Evolutionary conservation across 2,888 invertebrate species (phyloP).

Genomic region (Polymixis lichenea): DNA sequence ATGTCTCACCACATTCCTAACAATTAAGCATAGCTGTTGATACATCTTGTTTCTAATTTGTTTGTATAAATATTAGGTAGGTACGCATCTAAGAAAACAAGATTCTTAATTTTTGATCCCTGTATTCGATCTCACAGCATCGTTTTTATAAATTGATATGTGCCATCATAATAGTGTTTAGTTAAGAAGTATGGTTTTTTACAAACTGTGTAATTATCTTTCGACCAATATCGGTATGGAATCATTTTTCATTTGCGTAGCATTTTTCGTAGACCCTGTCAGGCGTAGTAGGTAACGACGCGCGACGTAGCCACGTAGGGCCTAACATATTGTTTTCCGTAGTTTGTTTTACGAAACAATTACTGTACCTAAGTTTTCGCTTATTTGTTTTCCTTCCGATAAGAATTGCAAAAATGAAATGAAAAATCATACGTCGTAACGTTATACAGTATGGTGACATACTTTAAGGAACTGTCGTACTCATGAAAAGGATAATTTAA

Average conservation of each 20-base stretch:
- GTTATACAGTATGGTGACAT: background rate
- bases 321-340: background rate
- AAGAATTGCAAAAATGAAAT: background rate
- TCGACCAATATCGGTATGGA: background rate
- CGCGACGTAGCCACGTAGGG: conserved; percentile 39
- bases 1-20: conserved; percentile 80
- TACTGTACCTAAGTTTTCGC: background rate
- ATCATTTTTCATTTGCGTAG: conserved; percentile 28
- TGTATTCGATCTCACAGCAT: background rate
- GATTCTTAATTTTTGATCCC: background rate
- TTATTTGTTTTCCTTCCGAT: background rate
- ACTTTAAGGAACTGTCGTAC: background rate
- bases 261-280: conserved; percentile 28
- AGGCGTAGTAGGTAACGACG: conserved; percentile 44
- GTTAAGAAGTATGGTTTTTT: background rate
- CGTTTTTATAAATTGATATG: conserved; percentile 1
- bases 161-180: background rate
- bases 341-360: background rate
- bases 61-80: conserved; percentile 40
- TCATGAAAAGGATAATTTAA: background rate
- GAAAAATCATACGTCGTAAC: background rate
- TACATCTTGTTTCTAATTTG: conserved; percentile 63
- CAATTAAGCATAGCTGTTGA: conserved; percentile 80
- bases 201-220: background rate
- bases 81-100: conserved; percentile 15